phyloP scores from a whole-genome alignment of 2,113 vertebrate genomes.

The Tursiops truncatus region DNA sequence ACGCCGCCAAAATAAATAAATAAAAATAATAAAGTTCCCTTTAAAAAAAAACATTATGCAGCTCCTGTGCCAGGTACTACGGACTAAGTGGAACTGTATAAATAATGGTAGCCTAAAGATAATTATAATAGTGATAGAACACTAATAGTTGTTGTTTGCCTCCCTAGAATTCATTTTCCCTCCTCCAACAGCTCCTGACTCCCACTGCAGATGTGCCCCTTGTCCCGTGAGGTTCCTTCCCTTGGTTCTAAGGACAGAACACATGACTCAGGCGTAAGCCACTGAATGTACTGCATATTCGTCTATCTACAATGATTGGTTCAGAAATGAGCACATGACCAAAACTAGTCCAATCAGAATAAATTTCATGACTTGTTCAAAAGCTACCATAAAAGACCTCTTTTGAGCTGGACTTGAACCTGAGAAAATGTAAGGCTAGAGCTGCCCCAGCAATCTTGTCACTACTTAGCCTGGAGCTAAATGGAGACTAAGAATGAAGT shows the following conservation, averaged over 20 bases:
- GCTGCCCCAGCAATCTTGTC: neutral
- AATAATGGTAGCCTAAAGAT: neutral
- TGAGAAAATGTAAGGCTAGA: neutral
- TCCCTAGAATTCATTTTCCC: neutral
- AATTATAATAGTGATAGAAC: neutral
- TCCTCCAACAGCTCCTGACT: neutral
- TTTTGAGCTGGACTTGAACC: neutral
- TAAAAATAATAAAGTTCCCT: too few species aligned
- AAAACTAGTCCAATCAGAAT: neutral
- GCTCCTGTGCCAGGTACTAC: neutral
- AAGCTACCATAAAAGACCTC: neutral
- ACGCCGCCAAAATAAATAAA: too few species aligned
- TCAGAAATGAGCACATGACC: neutral
- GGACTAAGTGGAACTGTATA: neutral
- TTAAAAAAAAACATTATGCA: neutral
- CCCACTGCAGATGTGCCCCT: neutral
- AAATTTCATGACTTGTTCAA: neutral
- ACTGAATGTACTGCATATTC: neutral
- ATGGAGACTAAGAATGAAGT: neutral
- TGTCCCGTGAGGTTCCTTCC: neutral
- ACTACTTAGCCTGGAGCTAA: neutral
- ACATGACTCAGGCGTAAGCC: neutral
- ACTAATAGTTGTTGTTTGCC: neutral
- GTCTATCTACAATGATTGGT: neutral
- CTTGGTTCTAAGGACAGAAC: neutral